Conservation (phyloP, 1,140 invertebrate species). For the Archegozetes longisetosus region DNA sequence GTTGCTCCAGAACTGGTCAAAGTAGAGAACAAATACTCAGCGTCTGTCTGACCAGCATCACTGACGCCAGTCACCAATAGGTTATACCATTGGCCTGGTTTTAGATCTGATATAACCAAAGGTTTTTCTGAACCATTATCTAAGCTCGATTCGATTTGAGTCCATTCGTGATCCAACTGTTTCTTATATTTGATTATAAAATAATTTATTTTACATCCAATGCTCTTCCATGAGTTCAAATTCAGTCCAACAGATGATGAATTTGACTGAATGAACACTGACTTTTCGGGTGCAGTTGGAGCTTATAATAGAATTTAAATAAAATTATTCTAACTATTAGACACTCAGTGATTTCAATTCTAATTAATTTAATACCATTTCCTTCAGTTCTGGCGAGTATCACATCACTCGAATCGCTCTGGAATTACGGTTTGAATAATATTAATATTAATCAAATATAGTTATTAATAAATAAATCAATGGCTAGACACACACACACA, state of each 20-base stretch:
- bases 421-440: no score
- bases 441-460: no score
- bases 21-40: constrained; percentile 85
- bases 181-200: constrained; percentile 83
- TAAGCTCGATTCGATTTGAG: constrained; percentile 8
- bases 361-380: constrained; percentile 12
- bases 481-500: no score
- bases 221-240: constrained; percentile 79
- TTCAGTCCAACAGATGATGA: constrained; percentile 81
- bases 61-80: constrained; percentile 86
- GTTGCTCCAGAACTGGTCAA: constrained; percentile 60
- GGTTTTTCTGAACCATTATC: background rate
- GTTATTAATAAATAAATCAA: no score
- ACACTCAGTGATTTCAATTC: background rate
- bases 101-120: constrained; percentile 16
- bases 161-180: constrained; percentile 20
- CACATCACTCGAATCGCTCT: constrained; percentile 26
- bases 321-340: background rate
- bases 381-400: constrained; percentile 30
- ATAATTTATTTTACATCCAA: constrained; percentile 84
- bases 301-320: constrained; percentile 11
- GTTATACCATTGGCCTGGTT: constrained; percentile 26
- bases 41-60: constrained; percentile 82
- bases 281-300: constrained; percentile 19
- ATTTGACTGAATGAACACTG: constrained; percentile 54